phyloP scores from a whole-genome alignment of 2,113 vertebrate genomes.

The Petrocephalus zakoni region DNA sequence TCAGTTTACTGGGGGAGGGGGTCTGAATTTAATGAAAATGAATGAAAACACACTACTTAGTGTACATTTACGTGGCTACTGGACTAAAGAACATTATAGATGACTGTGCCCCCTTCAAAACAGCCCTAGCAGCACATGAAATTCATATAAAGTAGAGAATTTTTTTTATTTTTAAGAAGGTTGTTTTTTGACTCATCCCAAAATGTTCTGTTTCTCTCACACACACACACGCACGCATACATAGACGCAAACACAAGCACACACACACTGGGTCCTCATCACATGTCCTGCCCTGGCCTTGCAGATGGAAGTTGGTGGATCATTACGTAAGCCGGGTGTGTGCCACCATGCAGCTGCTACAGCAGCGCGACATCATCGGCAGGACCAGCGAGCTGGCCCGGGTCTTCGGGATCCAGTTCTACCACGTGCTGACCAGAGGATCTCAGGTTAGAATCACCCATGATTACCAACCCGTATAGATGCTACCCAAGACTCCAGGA shows the following conservation, averaged over 20 bases:
- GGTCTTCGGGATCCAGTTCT: slow-evolving; percentile 95
- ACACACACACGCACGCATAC: neutral
- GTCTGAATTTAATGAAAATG: neutral
- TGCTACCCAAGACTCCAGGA: neutral
- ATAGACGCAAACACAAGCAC: neutral
- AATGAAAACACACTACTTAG: neutral
- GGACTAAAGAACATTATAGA: neutral
- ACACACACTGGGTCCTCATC: neutral
- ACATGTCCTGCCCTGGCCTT: slow-evolving; percentile 3
- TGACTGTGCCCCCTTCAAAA: neutral
- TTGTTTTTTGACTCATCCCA: neutral
- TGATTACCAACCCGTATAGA: neutral
- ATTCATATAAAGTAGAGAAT: neutral
- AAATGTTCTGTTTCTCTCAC: neutral
- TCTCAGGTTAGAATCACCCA: slow-evolving; percentile 60
- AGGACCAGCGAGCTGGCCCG: slow-evolving; percentile 94
- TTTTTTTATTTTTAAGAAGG: neutral
- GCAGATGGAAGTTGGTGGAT: slow-evolving; percentile 94
- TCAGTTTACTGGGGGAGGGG: neutral
- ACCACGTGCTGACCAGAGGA: slow-evolving; percentile 90
- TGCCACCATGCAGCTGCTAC: slow-evolving; percentile 80
- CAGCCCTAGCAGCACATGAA: neutral
- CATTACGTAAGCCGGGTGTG: slow-evolving; percentile 81
- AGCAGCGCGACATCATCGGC: slow-evolving; percentile 85
- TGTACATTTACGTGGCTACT: neutral